Conservation (phyloP, 2,888 invertebrate species). For the Alloplasta piceator region DNA sequence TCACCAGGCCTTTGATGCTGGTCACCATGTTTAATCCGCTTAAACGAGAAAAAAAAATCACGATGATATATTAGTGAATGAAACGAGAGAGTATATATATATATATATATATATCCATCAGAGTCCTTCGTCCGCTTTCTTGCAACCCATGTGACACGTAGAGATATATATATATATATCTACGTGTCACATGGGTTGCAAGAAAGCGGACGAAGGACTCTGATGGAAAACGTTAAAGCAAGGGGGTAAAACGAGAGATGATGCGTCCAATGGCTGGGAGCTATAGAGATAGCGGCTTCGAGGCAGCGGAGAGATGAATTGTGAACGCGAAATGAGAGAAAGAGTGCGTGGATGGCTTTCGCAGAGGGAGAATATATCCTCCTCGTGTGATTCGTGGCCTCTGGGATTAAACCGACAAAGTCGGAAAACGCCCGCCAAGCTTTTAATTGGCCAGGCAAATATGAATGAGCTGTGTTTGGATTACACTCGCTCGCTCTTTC, state of each 20-base stretch:
- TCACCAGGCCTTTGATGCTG: conserved; percentile 70
- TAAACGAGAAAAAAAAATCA: conserved; percentile 64
- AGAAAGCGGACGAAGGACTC: conserved; percentile 17
- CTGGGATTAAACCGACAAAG: conserved; percentile 52
- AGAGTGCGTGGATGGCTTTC: conserved; percentile 26
- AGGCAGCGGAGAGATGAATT: conserved; percentile 43
- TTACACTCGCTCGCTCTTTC: conserved; percentile 11
- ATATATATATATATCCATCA: conserved; percentile 15
- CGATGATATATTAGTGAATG: conserved; percentile 14
- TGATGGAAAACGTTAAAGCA: conserved; percentile 1
- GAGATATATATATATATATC: conserved; percentile 14
- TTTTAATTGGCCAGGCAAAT: conserved; percentile 61
- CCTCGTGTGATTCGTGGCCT: conserved; percentile 15
- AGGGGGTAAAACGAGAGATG: conserved; percentile 15
- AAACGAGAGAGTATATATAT: conserved; percentile 1
- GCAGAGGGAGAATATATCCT: neutral
- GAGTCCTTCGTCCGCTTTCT: conserved; percentile 13
- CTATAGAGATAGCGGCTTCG: conserved; percentile 21
- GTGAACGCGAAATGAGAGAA: conserved; percentile 33
- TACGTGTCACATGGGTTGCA: neutral
- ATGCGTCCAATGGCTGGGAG: conserved; percentile 27
- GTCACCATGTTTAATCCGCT: conserved; percentile 72
- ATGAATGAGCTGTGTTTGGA: conserved; percentile 32
- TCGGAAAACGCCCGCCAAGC: conserved; percentile 47
- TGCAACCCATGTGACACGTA: neutral